Conservation (phyloP, 2,888 invertebrate genomes). For the Epinotia bilunana region DNA sequence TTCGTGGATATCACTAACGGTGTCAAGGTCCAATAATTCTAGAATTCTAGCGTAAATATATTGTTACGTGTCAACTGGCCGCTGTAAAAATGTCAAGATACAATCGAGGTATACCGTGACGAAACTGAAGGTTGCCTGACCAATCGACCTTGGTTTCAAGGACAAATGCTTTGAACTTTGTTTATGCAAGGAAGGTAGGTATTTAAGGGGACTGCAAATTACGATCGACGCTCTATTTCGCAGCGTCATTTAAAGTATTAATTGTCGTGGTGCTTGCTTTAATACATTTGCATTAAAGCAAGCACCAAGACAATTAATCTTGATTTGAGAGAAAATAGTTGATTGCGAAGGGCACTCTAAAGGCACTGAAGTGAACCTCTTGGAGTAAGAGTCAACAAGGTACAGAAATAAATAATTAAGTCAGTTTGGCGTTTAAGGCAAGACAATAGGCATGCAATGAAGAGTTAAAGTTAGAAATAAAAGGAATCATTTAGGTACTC, state of each 20-base stretch:
- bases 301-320: too few relatives aligned
- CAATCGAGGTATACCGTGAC: slow-evolving; percentile 47
- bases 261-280: too few relatives aligned
- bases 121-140: slow-evolving; percentile 52
- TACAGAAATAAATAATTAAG: neutral
- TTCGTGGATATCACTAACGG: slow-evolving; percentile 9
- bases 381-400: neutral
- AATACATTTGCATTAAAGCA: too few relatives aligned
- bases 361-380: slow-evolving; percentile 7
- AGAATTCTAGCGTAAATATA: slow-evolving; percentile 21
- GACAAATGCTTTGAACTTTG: slow-evolving; percentile 29
- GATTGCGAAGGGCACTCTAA: too few relatives aligned
- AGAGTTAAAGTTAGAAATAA: neutral
- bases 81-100: slow-evolving; percentile 39
- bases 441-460: neutral
- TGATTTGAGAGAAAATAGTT: too few relatives aligned
- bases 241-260: too few relatives aligned
- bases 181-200: slow-evolving; percentile 20
- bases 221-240: neutral
- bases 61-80: slow-evolving; percentile 29
- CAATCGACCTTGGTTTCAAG: slow-evolving; percentile 48
- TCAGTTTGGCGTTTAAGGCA: neutral
- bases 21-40: slow-evolving; percentile 35
- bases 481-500: neutral
- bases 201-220: slow-evolving; percentile 18